Conservation (phyloP, 1,140 invertebrate species). For the Diorhabda carinulata region DNA sequence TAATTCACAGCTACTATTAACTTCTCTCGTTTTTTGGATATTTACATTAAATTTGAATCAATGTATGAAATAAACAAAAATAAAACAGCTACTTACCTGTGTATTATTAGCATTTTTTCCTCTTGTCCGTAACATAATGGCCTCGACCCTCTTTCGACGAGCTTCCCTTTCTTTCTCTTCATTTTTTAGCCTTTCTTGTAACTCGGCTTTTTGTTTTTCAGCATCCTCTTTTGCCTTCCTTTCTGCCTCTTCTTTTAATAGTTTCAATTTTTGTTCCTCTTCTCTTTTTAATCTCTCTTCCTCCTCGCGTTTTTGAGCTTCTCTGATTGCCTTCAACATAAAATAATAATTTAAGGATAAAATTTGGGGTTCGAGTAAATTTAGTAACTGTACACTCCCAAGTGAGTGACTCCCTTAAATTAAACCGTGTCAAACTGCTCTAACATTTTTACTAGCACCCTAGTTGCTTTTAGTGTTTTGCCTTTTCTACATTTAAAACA, state of each 20-base stretch:
- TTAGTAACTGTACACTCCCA: too few species aligned
- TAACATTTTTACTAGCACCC: too few species aligned
- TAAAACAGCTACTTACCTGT: conserved; percentile 28
- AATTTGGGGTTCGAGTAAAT: too few species aligned
- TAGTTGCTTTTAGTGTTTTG: too few species aligned
- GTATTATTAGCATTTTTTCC: conserved; percentile 57
- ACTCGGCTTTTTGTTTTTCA: conserved; percentile 70
- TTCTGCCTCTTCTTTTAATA: conserved; percentile 74
- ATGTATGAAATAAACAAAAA: too few species aligned
- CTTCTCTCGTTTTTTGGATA: too few species aligned
- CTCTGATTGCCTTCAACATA: conserved; percentile 47
- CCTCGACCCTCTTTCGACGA: conserved; percentile 73
- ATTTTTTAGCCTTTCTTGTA: conserved; percentile 68
- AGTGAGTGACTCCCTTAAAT: too few species aligned
- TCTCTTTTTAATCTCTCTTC: conserved; percentile 60
- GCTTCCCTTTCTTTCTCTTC: conserved; percentile 77
- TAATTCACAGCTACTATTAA: too few species aligned
- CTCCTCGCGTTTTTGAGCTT: conserved; percentile 62
- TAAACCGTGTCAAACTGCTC: too few species aligned
- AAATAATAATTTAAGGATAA: background rate
- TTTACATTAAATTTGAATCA: too few species aligned
- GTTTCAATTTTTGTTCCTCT: conserved; percentile 65
- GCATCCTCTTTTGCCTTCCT: conserved; percentile 72
- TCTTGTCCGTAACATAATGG: conserved; percentile 77
- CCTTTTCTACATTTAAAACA: too few species aligned